Evolutionary conservation across 2,797 vertebrate genomes (phyloP).

Genomic region (Loris lydekkerianus): DNA sequence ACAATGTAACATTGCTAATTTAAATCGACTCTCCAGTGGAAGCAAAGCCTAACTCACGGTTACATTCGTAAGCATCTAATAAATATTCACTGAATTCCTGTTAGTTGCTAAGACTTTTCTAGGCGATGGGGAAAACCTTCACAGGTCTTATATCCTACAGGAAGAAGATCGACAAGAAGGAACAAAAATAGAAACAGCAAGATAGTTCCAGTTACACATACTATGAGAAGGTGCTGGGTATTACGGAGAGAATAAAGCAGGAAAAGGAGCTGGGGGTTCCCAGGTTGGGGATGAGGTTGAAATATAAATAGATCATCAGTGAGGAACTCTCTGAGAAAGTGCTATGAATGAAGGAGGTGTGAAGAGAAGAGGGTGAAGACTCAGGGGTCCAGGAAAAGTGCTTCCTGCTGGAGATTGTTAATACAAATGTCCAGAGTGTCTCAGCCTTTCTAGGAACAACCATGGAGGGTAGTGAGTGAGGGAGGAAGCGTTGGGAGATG

Average conservation of each 20-base stretch:
- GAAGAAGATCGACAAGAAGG: background rate
- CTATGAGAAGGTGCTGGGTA: background rate
- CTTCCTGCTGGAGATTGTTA: background rate
- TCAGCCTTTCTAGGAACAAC: background rate
- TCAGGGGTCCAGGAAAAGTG: background rate
- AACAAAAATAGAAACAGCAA: background rate
- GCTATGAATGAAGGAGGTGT: background rate
- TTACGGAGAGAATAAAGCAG: background rate
- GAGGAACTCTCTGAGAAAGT: background rate
- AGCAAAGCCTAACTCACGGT: background rate
- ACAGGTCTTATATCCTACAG: background rate
- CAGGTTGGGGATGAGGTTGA: background rate
- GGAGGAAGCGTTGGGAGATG: too few relatives aligned
- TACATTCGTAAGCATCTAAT: background rate
- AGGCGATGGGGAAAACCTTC: background rate
- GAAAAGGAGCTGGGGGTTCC: fast-evolving
- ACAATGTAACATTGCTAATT: background rate
- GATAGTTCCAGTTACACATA: background rate
- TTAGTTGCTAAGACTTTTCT: background rate
- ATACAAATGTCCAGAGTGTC: background rate
- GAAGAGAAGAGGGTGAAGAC: background rate
- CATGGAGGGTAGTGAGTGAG: background rate
- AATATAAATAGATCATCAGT: background rate
- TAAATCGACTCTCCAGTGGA: background rate
- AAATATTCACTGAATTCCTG: background rate